Base-by-base conservation (phyloP, 2,113 vertebrate species). In the Neotoma lepida region DNA sequence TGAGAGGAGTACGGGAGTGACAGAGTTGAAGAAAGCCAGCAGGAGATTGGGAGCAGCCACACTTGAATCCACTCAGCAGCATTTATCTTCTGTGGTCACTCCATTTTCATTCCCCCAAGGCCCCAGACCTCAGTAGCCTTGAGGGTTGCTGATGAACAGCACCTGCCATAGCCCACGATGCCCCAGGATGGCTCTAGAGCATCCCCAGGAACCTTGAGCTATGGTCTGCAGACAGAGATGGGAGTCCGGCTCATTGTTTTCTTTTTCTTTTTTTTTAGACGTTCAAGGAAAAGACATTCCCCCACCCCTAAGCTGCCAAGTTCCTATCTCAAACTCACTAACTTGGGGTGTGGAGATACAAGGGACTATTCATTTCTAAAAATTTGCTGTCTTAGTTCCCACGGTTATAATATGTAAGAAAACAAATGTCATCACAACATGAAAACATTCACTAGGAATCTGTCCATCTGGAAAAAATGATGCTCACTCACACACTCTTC, bases 401-500 rank as follows among this genome's bases (percentile, higher is more conserved):
- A 91, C 30, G 76, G 30, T 91, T 44, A 58, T 13, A n/a, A 94
- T 80, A 35, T 94, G 61, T 58, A 87, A 93, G 94, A 94, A 96
- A 95, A 88, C 51, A 95, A 87, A 93, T 74, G 33, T 82, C 88
- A 86, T 81, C 85, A 41, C 78, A 49, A 89, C 30, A 91, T 71
- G 87, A 89, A 96, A 94, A 56, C 51, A 61, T 58, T 94, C 87
- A 73, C 74, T 46, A 82, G 44, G 84, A 87, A 86, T 93, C 89
- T 91, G 41, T 49, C 78, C 18, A 64, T 93, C 94, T 97, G 24
- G 64, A 89, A 96, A 96, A 91, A 90, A 66, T 28, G 64, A 86
- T 63, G 71, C 86, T 88, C 88, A 71, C 70, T 88, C 44, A 30
- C 39, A 41, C 58, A 49, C 76, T 80, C 89, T 92, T 70, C 54